These are phyloP conservation scores for Onychostoma macrolepis DNA, from an alignment of 2,113 vertebrate genomes.

Conservation along the genomic window DNA sequence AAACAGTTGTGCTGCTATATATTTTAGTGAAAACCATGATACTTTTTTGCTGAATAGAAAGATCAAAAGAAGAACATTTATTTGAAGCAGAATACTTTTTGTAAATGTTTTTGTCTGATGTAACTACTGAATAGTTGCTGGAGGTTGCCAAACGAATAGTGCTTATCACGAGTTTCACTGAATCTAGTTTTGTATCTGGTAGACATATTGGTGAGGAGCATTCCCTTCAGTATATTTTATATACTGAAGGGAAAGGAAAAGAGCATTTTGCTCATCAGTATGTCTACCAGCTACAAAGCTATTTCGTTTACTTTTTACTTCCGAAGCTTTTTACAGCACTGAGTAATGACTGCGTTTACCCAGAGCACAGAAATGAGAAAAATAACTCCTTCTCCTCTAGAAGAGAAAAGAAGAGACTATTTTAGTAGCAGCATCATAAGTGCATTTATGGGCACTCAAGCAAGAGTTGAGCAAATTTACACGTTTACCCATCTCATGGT, in stretches of 20 bases:
- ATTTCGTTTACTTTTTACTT: constrained; percentile 37
- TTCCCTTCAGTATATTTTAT: not conserved
- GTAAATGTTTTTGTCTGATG: not conserved
- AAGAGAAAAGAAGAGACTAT: constrained; percentile 29
- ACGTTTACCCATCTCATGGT: constrained; percentile 44
- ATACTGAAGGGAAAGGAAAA: not conserved
- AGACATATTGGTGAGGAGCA: too few species aligned
- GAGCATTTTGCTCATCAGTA: constrained; percentile 7
- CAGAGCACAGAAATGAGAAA: constrained; percentile 52
- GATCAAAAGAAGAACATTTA: not conserved
- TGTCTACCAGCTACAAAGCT: constrained; percentile 29
- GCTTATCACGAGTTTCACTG: not conserved
- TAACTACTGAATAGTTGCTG: not conserved
- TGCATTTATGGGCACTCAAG: constrained; percentile 41
- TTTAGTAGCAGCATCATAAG: constrained; percentile 42
- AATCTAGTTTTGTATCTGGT: not conserved
- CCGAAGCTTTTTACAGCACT: constrained; percentile 41
- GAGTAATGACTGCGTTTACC: constrained; percentile 54
- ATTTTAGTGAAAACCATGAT: not conserved
- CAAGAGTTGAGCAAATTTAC: constrained; percentile 41
- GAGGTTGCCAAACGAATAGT: not conserved
- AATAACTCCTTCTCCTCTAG: constrained; percentile 42
- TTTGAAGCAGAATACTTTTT: not conserved
- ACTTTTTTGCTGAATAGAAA: not conserved
- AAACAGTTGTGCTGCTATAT: not conserved